Evolutionary conservation across 2,797 vertebrate species (phyloP), one percentile per base, ranked within the genome.

Genomic region (Lophius americanus): DNA sequence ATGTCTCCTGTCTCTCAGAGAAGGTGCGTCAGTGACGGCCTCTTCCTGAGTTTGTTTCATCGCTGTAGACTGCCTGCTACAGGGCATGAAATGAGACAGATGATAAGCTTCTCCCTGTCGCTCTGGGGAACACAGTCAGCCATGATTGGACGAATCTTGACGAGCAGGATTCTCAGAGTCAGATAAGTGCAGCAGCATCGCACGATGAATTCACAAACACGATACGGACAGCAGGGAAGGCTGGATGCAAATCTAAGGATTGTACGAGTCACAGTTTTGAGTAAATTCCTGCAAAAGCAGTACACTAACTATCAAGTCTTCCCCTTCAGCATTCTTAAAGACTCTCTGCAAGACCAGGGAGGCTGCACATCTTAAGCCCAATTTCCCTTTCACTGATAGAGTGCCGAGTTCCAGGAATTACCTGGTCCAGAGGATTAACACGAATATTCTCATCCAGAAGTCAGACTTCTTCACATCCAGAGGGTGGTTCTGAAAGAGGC

Each of bases 61-160:
- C 35, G 57, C 61, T 70, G 78, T 75, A 72, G 72, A 74, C 83
- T 70, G 76, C 51, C 75, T 78, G 85, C 85, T 82, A 61, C 79
- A 71, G 80, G 82, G 74, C 83, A 84, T 86, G 85, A 85, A 90
- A 89, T 79, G 72, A 88, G 86, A 84, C 70, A 71, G 83, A 89
- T 82, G 89, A 92, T 87, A 90, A 88, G 87, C 84, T 83, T 83
- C 74, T 84, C 63, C 68, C 79, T 78, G 78, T 73, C 39, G 66
- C 86, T 84, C 77, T 62, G 56, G 82, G 82, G 75, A 81, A 67
- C 85, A 81, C 64, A 83, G 76, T 60, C 71, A 75, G 82, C 68
- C 70, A 69, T 86, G 85, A 86, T 73, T 70, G 82, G 75, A 85
- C 78, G 85, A 91, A 84, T 86, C 83, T 69, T 62, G 76, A 87